phyloP scores from a whole-genome alignment of 1,140 invertebrate species.

The Portunus trituberculatus region DNA sequence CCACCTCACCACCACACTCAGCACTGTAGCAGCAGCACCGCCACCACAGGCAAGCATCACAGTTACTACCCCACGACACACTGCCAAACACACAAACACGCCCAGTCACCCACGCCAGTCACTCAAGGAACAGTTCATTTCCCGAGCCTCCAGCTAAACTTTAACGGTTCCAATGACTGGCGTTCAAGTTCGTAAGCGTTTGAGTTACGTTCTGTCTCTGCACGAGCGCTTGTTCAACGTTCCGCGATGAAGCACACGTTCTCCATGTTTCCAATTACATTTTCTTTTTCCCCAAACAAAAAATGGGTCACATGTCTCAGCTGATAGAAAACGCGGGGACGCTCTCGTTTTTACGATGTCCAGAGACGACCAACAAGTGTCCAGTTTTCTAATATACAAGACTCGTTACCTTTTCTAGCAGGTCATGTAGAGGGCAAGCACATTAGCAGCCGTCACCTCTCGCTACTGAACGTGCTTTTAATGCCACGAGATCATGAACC shows the following conservation, averaged over 20 bases:
- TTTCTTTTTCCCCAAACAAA: neutral
- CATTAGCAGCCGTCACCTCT: neutral
- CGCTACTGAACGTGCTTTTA: neutral
- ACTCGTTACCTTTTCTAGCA: neutral
- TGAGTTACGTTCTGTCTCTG: neutral
- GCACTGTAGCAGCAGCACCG: neutral
- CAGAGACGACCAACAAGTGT: neutral
- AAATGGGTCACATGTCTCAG: neutral
- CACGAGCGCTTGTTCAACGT: neutral
- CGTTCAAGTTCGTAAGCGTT: neutral
- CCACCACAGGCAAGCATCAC: neutral
- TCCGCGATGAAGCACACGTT: conserved; percentile 23
- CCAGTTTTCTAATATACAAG: neutral
- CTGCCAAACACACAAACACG: neutral
- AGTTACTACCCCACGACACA: neutral
- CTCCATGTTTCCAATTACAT: neutral
- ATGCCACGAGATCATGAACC: neutral
- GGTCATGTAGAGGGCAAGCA: neutral
- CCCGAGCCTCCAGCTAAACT: neutral
- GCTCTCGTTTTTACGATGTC: neutral
- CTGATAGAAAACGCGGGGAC: neutral
- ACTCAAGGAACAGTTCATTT: neutral
- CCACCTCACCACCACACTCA: neutral
- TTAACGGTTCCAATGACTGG: neutral
- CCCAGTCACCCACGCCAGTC: neutral